A percentile compares a stretch with the other conserved stretches of the same genome.
Conservation (phyloP, 1,140 invertebrate species). For the Dolichoris vasculosae region DNA sequence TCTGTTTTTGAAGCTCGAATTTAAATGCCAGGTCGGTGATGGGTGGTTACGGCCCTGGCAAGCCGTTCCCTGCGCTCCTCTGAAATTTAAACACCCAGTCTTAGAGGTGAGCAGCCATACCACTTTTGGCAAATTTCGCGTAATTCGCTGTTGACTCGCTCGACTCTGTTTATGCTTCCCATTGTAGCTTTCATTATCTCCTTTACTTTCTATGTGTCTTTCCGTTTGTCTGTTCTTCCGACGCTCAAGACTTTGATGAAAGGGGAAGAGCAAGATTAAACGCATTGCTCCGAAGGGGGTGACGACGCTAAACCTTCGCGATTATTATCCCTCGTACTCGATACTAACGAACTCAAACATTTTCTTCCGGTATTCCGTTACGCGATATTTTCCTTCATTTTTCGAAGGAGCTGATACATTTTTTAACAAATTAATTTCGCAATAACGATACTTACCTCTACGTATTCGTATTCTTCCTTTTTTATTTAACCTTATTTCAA, state of each 20-base stretch:
- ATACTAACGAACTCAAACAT: not conserved
- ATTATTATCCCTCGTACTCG: not conserved
- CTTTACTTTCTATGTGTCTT: not conserved
- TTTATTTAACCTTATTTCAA: too few species aligned
- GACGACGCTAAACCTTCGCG: not conserved
- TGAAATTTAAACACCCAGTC: not conserved
- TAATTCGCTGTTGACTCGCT: constrained; percentile 3
- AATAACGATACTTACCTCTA: too few species aligned
- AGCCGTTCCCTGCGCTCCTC: not conserved
- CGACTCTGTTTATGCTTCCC: not conserved
- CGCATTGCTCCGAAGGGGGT: not conserved
- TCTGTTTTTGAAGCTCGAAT: not conserved
- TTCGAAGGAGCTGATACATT: too few species aligned
- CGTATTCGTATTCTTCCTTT: too few species aligned
- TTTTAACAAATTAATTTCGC: too few species aligned
- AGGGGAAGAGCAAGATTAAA: not conserved
- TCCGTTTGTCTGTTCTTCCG: not conserved
- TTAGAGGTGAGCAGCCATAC: not conserved
- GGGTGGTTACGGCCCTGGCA: not conserved
- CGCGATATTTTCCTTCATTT: not conserved
- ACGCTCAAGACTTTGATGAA: not conserved
- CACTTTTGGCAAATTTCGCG: not conserved
- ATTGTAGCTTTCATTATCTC: not conserved
- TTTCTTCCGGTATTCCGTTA: not conserved
- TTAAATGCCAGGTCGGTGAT: not conserved